phyloP scores from a whole-genome alignment of 1,140 invertebrate species.

The Drosophila arawakana region DNA sequence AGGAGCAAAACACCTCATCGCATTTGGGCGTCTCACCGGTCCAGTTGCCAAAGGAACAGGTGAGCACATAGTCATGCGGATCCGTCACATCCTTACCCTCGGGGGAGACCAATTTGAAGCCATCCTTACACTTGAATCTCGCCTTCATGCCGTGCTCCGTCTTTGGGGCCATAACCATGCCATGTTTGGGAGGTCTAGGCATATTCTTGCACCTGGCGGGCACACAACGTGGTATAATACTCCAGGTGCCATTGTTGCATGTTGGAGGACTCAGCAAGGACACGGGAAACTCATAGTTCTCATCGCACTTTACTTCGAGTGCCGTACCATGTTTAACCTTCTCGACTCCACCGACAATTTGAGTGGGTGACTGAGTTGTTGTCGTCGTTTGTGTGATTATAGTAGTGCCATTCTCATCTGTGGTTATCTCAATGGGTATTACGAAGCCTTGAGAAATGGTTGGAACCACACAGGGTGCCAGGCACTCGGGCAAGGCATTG shows the following conservation, averaged over 20 bases:
- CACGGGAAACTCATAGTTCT: slow-evolving; percentile 92
- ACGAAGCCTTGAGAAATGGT: slow-evolving; percentile 93
- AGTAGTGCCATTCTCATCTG: slow-evolving; percentile 80
- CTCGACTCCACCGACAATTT: slow-evolving; percentile 85
- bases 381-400: slow-evolving; percentile 85
- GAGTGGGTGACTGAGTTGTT: slow-evolving; percentile 85
- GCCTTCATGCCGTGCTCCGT: slow-evolving; percentile 97
- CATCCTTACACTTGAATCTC: slow-evolving; percentile 96
- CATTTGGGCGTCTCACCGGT: slow-evolving; percentile 93
- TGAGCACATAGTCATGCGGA: slow-evolving; percentile 87
- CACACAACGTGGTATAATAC: slow-evolving; percentile 94
- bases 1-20: slow-evolving; percentile 96
- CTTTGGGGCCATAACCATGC: slow-evolving; percentile 97
- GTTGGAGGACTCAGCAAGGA: slow-evolving; percentile 84
- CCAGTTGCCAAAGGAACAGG: slow-evolving; percentile 97
- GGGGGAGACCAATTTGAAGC: slow-evolving; percentile 91
- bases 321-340: slow-evolving; percentile 92
- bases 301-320: slow-evolving; percentile 94
- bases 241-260: slow-evolving; percentile 98
- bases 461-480: slow-evolving; percentile 96
- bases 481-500: slow-evolving; percentile 94
- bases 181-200: slow-evolving; percentile 94
- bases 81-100: slow-evolving; percentile 85
- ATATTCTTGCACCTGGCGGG: slow-evolving; percentile 96
- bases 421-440: slow-evolving; percentile 84